phyloP scores from a whole-genome alignment of 2,113 vertebrate genomes.

The Tragulus kanchil region DNA sequence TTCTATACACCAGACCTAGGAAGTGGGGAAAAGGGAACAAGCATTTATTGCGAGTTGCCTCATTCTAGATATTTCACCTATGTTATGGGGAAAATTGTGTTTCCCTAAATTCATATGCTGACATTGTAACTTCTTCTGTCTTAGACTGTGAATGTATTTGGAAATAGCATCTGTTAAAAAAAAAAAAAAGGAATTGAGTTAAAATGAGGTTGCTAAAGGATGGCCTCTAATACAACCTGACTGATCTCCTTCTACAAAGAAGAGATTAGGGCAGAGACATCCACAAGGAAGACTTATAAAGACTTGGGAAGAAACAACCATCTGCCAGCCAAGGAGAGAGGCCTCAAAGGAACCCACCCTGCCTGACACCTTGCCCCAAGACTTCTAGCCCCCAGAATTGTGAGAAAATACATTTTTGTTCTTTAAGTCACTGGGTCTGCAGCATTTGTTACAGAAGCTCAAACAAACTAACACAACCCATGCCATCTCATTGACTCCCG shows the following conservation, averaged over 20 bases:
- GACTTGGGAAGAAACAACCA: background rate
- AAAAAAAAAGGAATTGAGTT: background rate
- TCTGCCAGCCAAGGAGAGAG: background rate
- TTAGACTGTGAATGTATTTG: background rate
- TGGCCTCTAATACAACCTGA: background rate
- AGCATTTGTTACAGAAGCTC: background rate
- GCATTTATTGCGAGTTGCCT: background rate
- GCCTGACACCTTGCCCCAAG: background rate
- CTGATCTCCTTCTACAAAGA: background rate
- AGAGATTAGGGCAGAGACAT: background rate
- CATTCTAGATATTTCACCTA: background rate
- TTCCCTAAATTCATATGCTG: background rate
- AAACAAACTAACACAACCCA: background rate
- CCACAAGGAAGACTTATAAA: background rate
- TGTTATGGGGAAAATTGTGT: background rate
- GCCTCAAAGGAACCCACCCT: background rate
- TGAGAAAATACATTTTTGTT: conserved; percentile 17
- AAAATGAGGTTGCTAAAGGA: background rate
- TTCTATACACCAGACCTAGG: background rate
- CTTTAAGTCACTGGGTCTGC: background rate
- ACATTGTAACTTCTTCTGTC: background rate
- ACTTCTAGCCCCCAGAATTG: background rate
- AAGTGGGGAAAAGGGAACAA: background rate
- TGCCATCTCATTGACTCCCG: background rate
- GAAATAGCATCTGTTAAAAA: background rate